These are phyloP conservation scores for Heliconius melpomene DNA, from an alignment of 1,140 invertebrate genomes.

Conservation along the genomic window DNA sequence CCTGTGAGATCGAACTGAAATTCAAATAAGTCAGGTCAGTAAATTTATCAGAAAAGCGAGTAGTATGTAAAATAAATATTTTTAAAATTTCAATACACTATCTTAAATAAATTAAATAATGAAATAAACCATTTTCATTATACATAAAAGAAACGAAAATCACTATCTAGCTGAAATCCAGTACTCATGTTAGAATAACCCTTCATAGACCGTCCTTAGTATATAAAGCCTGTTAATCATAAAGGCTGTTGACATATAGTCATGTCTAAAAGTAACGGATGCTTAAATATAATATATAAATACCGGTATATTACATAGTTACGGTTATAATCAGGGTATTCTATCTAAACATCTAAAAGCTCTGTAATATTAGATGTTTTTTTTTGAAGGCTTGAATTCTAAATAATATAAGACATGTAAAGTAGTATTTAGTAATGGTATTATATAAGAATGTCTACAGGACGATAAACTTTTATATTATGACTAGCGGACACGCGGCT, in stretches of 20 bases:
- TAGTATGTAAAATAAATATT: too few relatives aligned
- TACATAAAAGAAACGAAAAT: too few relatives aligned
- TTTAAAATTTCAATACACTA: too few relatives aligned
- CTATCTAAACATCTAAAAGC: neutral
- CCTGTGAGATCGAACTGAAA: too few relatives aligned
- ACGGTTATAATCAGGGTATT: neutral
- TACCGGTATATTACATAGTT: neutral
- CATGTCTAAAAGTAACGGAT: neutral
- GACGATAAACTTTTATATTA: neutral
- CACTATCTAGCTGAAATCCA: neutral
- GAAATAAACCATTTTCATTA: too few relatives aligned
- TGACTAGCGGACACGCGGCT: too few relatives aligned
- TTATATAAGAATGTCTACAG: neutral
- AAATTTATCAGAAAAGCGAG: too few relatives aligned
- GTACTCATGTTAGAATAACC: conserved; percentile 5
- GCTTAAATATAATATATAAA: neutral
- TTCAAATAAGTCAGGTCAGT: too few relatives aligned
- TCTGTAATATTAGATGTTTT: neutral
- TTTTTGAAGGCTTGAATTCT: neutral
- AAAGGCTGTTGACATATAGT: neutral
- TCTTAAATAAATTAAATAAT: too few relatives aligned
- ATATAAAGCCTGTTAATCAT: neutral
- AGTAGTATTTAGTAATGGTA: neutral
- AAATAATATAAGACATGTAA: neutral
- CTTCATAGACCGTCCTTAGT: conserved; percentile 7